Evolutionary conservation across 2,797 vertebrate species (phyloP), one percentile per base, ranked within the genome.

Genomic region (Sebastes vulpes): DNA sequence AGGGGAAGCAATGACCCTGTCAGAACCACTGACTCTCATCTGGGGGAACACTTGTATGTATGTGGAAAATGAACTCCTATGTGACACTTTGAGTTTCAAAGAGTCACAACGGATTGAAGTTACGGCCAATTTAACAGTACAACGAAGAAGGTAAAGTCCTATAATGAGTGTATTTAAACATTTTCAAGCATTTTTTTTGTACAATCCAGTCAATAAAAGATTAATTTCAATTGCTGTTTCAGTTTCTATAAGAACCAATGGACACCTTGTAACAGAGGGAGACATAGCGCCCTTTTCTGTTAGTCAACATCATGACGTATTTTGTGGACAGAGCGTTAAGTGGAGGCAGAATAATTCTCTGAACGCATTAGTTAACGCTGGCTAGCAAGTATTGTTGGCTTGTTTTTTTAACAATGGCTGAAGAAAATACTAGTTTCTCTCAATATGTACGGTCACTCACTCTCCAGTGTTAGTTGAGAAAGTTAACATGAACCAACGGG

Each of bases 1-100:
- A 53, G 86, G 46, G 65, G 63, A 75, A 66, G 83, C 85, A 84
- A 86, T 35, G 80, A 76, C 82, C 64, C 90, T 90, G 93, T 94
- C 93, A 91, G 61, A 83, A 79, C 21, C 32, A 60, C 69, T 81
- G 12, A 81, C 75, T 25, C 50, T 86, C 77, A 71, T 63, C 32
- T 32, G 6, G 52, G 58, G 18, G 6, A 5, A 6, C 54, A 29
- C 26, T 63, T 63, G 38, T 11, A 42, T 63, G 48, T 11, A 42
- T 4, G 7, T 63, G 21, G 25, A 32, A 60, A 70, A 35, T 63
- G 2, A 56, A 82, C 71, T 81, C 50, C 42, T 32, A 11, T 58
- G 46, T 68, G 63, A 79, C 32, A 52, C 32, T 21, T 57, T 3
- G 11, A 64, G 31, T 77, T 54, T 46, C 21, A 78, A 31, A 29